A percentile compares a stretch with the other conserved stretches of the same genome.
phyloP scores from a whole-genome alignment of 2,113 vertebrate genomes.

The Dendrocopos noguchii region DNA sequence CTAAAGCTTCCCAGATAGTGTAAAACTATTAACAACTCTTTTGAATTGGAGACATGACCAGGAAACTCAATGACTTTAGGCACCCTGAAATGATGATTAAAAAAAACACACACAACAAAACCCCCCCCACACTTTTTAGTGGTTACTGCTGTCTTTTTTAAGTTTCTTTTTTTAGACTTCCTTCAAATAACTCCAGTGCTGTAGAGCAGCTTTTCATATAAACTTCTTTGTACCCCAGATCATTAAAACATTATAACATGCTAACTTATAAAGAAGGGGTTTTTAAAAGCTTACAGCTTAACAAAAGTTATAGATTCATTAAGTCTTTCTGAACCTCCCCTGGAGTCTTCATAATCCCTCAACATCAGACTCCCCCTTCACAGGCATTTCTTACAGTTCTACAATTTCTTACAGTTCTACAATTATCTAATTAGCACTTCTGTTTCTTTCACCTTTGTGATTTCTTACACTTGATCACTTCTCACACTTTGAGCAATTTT shows the following conservation, averaged over 20 bases:
- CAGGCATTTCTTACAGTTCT: background rate
- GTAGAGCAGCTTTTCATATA: background rate
- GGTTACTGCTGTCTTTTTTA: background rate
- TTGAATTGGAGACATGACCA: background rate
- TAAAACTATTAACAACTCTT: background rate
- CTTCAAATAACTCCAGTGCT: background rate
- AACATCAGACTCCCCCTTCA: background rate
- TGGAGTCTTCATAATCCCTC: background rate
- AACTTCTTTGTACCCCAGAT: background rate
- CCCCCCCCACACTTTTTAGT: background rate
- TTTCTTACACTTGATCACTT: background rate
- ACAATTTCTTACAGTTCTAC: background rate
- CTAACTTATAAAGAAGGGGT: background rate
- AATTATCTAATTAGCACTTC: conserved; percentile 7
- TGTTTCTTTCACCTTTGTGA: background rate
- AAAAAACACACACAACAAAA: background rate
- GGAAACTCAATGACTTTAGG: background rate
- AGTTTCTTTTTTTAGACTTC: background rate
- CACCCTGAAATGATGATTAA: background rate
- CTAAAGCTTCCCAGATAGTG: background rate
- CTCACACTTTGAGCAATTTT: background rate
- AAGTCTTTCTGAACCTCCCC: background rate
- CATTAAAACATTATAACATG: background rate
- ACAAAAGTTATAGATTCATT: background rate
- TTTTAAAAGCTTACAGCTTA: background rate